phyloP scores from a whole-genome alignment of 2,888 invertebrate genomes.

The Bimastos eiseni region DNA sequence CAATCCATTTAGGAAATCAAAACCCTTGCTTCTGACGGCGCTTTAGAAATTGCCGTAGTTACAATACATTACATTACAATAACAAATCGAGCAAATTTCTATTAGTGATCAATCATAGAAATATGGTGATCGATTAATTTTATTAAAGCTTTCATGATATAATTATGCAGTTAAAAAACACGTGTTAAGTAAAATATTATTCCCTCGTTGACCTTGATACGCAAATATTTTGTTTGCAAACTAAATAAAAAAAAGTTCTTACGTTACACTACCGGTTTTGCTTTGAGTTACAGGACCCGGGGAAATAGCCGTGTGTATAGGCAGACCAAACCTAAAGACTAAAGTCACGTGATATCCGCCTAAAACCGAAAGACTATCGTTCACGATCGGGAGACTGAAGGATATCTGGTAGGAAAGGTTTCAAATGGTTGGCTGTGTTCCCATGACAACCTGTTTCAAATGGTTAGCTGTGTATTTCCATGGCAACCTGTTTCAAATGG shows the following conservation, averaged over 20 bases:
- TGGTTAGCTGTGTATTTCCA: neutral
- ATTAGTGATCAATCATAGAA: too few species aligned
- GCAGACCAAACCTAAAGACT: neutral
- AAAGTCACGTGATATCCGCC: conserved; percentile 4
- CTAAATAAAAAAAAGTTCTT: neutral
- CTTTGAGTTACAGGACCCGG: neutral
- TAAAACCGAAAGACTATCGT: neutral
- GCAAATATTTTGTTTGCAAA: neutral
- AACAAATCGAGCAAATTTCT: too few species aligned
- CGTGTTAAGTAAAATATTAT: too few species aligned
- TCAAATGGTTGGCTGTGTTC: neutral
- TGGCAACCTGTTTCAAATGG: too few species aligned
- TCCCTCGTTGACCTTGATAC: neutral
- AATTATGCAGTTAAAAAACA: too few species aligned
- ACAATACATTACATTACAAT: too few species aligned
- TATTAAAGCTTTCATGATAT: neutral
- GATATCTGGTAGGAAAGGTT: too few species aligned
- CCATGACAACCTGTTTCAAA: neutral
- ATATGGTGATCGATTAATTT: neutral
- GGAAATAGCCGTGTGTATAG: neutral
- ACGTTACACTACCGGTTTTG: neutral
- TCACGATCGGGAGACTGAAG: neutral
- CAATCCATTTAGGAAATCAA: too few species aligned
- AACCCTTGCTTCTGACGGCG: too few species aligned
- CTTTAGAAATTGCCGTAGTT: too few species aligned